A percentile compares a stretch with the other conserved stretches of the same genome.
Evolutionary conservation across 2,888 invertebrate species (phyloP).

Genomic region (Drosophila parthenogenetica): DNA sequence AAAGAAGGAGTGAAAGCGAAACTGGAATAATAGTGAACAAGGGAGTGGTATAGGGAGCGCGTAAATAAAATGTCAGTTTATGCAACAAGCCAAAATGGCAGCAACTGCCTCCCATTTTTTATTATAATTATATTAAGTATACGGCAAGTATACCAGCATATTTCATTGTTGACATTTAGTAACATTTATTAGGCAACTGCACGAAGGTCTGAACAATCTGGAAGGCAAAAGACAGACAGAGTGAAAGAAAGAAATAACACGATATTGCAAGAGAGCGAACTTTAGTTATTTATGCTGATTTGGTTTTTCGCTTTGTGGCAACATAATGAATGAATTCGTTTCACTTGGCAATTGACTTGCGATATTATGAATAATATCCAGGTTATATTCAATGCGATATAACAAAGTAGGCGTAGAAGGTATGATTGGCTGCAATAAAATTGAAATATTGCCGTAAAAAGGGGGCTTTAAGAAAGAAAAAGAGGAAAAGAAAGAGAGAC

Average conservation of each 20-base stretch:
- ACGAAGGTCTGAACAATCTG: slow-evolving; percentile 27
- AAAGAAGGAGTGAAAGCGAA: neutral
- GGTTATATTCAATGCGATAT: slow-evolving; percentile 12
- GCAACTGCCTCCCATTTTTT: slow-evolving; percentile 51
- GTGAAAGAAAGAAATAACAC: neutral
- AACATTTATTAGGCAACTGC: slow-evolving; percentile 62
- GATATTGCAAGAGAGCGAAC: neutral
- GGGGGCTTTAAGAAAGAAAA: neutral
- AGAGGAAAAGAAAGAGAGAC: slow-evolving; percentile 5
- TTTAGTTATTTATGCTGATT: slow-evolving; percentile 23
- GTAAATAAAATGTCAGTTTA: slow-evolving; percentile 17
- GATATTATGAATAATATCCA: slow-evolving; percentile 17
- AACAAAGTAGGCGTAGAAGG: slow-evolving; percentile 9
- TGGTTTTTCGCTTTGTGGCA: slow-evolving; percentile 1
- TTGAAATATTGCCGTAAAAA: slow-evolving; percentile 34
- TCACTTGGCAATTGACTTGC: slow-evolving; percentile 14
- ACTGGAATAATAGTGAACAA: slow-evolving; percentile 9
- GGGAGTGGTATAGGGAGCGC: neutral
- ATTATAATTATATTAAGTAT: slow-evolving; percentile 62
- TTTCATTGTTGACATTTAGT: slow-evolving; percentile 58
- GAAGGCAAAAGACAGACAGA: neutral
- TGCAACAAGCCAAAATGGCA: slow-evolving; percentile 12
- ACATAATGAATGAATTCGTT: slow-evolving; percentile 15
- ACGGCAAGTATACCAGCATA: slow-evolving; percentile 51
- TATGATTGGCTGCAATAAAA: slow-evolving; percentile 27